Conservation (phyloP, 2,113 vertebrate species). For the Gambusia holbrooki region DNA sequence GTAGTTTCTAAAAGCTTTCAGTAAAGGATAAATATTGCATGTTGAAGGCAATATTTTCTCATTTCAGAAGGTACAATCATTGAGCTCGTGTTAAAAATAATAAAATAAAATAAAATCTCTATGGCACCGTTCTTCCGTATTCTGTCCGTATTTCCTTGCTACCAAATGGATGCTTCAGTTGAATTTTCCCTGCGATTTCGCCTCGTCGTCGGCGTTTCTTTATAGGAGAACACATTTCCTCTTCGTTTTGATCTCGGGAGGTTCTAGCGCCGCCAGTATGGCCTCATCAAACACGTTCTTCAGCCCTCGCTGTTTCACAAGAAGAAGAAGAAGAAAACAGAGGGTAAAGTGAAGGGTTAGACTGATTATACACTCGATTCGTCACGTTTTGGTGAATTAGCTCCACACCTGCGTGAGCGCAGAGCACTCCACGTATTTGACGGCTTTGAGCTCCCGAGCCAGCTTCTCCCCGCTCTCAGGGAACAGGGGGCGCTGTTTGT, state of each 20-base stretch:
- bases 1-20: slow-evolving; percentile 55
- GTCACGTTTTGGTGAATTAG: not conserved
- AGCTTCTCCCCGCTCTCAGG: slow-evolving; percentile 94
- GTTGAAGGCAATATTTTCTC: slow-evolving; percentile 42
- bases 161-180: not conserved
- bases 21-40: slow-evolving; percentile 44
- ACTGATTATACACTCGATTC: not conserved
- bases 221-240: slow-evolving; percentile 80
- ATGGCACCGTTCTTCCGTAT: slow-evolving; percentile 39
- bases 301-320: slow-evolving; percentile 75
- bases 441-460: slow-evolving; percentile 92
- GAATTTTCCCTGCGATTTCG: slow-evolving; percentile 34
- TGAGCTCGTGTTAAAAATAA: slow-evolving; percentile 33
- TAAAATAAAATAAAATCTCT: slow-evolving; percentile 22
- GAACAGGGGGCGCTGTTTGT: slow-evolving; percentile 96
- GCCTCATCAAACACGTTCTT: slow-evolving; percentile 85
- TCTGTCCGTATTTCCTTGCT: slow-evolving; percentile 35
- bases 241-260: slow-evolving; percentile 81
- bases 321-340: not conserved
- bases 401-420: slow-evolving; percentile 92
- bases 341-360: not conserved
- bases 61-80: slow-evolving; percentile 69
- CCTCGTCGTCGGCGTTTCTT: slow-evolving; percentile 21
- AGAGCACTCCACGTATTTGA: slow-evolving; percentile 98
- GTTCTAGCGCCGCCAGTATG: slow-evolving; percentile 82